Evolutionary conservation across 1,140 invertebrate genomes (phyloP).

Genomic region (Drosophila malerkotliana): DNA sequence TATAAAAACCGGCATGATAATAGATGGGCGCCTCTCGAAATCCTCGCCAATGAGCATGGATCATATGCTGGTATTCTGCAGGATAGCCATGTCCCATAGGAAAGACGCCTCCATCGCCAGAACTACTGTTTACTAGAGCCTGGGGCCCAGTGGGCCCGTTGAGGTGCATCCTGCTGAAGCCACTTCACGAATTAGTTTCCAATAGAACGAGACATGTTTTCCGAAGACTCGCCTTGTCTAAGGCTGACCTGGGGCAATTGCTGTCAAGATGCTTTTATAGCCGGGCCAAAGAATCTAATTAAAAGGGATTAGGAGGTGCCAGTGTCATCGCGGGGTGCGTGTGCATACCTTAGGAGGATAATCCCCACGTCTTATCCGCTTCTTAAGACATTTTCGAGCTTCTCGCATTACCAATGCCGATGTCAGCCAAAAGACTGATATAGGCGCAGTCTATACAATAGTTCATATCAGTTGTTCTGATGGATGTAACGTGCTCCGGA

Average conservation of each 20-base stretch:
- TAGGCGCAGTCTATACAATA: not conserved
- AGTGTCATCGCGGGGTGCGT: constrained; percentile 15
- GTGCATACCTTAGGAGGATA: constrained; percentile 51
- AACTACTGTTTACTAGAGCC: constrained; percentile 50
- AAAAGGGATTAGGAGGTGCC: constrained; percentile 52
- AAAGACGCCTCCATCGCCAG: constrained; percentile 44
- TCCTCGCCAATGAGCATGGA: constrained; percentile 89
- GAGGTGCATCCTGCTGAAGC: constrained; percentile 48
- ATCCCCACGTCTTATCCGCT: constrained; percentile 42
- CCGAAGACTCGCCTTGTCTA: constrained; percentile 35
- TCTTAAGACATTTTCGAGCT: constrained; percentile 62
- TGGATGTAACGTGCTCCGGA: no score
- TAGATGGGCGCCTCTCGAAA: constrained; percentile 89
- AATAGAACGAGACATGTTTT: constrained; percentile 37
- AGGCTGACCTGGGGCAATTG: constrained; percentile 46
- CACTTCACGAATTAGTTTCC: not conserved
- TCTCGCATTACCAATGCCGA: constrained; percentile 34
- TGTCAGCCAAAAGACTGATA: constrained; percentile 20
- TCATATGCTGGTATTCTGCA: constrained; percentile 87
- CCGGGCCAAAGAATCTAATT: constrained; percentile 63
- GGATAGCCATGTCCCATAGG: constrained; percentile 89
- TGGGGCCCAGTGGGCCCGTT: constrained; percentile 56
- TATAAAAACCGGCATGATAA: constrained; percentile 89
- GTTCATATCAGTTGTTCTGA: not conserved
- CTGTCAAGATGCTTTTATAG: constrained; percentile 61